Evolutionary conservation across 2,113 vertebrate genomes (phyloP), one percentile per base, ranked within the genome.

Genomic region (Brachionichthys hirsutus): DNA sequence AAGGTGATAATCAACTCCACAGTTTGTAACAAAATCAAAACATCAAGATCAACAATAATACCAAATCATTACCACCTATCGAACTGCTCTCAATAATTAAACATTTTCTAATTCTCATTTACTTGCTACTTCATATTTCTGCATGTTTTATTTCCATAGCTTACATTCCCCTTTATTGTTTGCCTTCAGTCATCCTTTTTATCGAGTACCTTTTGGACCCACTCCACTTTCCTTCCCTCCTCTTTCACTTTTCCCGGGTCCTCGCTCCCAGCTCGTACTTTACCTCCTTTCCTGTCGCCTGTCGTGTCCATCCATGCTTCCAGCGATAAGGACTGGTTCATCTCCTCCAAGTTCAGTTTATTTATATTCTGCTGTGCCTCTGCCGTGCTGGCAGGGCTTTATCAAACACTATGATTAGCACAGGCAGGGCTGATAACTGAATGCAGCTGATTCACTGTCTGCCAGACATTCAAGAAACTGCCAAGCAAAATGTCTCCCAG

Each of bases 351-450:
- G 38, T 76, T 70, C 36, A 70, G 51, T 70, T 80, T 54, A 75
- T 81, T 81, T 54, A 73, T 80, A 75, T 80, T 76, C 54, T 68
- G 62, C 52, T 34, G 24, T 40, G 67, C 20, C 47, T 55, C 44
- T 72, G 67, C 48, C 73, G 71, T 72, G 67, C 48, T 75, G 71
- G 68, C 67, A 83, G 55, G 55, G n/a, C 40, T 40, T 76, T 83
- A 80, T 85, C 78, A 61, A 53, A 62, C 46, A 50, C 56, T 56
- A 50, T 68, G 69, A 82, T 80, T 83, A 80, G 54, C 72, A 70
- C 46, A 41, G 30, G 64, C 61, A 61, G 58, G 67, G 60, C 51
- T 71, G 66, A 81, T 77, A 84, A 75, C 49, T 76, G 67, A 69
- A 54, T 54, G 34, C 41, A 53, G 67, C 68, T 64, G 65, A 65